These are phyloP conservation scores for Chrysotoxum bicinctum DNA, from an alignment of 2,888 invertebrate genomes.

Conservation along the genomic window DNA sequence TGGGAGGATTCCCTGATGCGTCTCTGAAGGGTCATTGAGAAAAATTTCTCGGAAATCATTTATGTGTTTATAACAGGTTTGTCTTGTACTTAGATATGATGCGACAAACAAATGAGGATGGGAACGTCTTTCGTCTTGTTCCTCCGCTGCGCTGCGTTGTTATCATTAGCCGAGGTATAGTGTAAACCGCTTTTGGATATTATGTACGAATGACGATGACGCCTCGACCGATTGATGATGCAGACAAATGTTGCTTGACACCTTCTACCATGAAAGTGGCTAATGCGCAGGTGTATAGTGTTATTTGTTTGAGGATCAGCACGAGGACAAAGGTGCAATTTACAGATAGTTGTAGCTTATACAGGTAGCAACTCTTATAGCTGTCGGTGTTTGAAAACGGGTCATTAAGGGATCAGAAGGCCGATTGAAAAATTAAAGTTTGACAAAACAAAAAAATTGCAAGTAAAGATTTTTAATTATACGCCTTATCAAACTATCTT, in stretches of 20 bases:
- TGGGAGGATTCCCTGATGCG: slow-evolving; percentile 60
- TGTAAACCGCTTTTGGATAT: slow-evolving; percentile 11
- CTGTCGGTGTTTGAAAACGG: slow-evolving; percentile 30
- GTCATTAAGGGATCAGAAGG: slow-evolving; percentile 51
- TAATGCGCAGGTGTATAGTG: slow-evolving; percentile 43
- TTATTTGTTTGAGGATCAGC: slow-evolving; percentile 56
- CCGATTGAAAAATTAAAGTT: slow-evolving; percentile 27
- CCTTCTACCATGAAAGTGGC: slow-evolving; percentile 32
- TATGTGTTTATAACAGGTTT: slow-evolving; percentile 45
- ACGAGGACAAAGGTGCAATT: slow-evolving; percentile 60
- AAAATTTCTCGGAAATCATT: slow-evolving; percentile 49
- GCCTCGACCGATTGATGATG: slow-evolving; percentile 7
- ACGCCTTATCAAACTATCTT: too few relatives aligned
- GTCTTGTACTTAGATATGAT: background rate
- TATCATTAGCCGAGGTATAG: slow-evolving; percentile 10
- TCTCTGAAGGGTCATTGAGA: slow-evolving; percentile 48
- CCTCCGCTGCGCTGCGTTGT: background rate
- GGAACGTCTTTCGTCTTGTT: background rate
- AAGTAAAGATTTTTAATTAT: background rate
- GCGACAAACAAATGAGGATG: background rate
- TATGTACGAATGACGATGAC: slow-evolving; percentile 27
- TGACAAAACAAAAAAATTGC: background rate
- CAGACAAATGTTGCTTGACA: slow-evolving; percentile 49
- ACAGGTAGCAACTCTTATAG: slow-evolving; percentile 13
- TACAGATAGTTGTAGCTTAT: slow-evolving; percentile 29